Evolutionary conservation across 2,113 vertebrate species (phyloP).

Genomic region (Paracanthobrama guichenoti): DNA sequence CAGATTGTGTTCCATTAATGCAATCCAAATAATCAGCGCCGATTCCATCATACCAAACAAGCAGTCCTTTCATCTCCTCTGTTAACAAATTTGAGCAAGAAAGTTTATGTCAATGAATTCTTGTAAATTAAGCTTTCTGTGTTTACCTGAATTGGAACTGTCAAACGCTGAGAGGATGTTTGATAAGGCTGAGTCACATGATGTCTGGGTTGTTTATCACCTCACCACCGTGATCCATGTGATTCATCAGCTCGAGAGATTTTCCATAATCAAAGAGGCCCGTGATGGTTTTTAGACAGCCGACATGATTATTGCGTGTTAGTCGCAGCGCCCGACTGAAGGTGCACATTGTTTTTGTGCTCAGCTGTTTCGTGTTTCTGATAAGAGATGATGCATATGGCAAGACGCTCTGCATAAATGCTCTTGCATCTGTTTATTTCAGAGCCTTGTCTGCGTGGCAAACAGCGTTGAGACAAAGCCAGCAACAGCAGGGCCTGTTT

Average conservation of each 20-base stretch:
- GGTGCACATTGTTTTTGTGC: background rate
- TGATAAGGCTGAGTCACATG: constrained; percentile 33
- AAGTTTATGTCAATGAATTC: constrained; percentile 41
- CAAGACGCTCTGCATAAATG: background rate
- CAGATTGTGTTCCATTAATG: constrained; percentile 35
- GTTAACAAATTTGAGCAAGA: constrained; percentile 37
- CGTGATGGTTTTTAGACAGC: constrained; percentile 40
- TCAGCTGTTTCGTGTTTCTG: constrained; percentile 10
- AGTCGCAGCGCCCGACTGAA: constrained; percentile 4
- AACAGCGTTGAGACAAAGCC: constrained; percentile 24
- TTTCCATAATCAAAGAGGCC: constrained; percentile 49
- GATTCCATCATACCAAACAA: constrained; percentile 4
- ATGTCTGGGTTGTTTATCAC: constrained; percentile 52
- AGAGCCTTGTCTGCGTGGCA: constrained; percentile 12
- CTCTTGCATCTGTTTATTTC: constrained; percentile 36
- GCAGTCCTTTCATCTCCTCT: constrained; percentile 11
- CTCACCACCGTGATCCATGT: background rate
- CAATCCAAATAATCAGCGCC: constrained; percentile 23
- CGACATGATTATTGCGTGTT: constrained; percentile 44
- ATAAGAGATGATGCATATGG: constrained; percentile 38
- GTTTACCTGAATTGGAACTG: constrained; percentile 47
- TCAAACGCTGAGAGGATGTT: constrained; percentile 31
- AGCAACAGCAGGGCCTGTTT: constrained; percentile 40
- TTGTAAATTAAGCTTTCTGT: constrained; percentile 29
- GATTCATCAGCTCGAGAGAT: constrained; percentile 44